Evolutionary conservation across 2,797 vertebrate species (phyloP).

Genomic region (Neosilurus mollespiculum): DNA sequence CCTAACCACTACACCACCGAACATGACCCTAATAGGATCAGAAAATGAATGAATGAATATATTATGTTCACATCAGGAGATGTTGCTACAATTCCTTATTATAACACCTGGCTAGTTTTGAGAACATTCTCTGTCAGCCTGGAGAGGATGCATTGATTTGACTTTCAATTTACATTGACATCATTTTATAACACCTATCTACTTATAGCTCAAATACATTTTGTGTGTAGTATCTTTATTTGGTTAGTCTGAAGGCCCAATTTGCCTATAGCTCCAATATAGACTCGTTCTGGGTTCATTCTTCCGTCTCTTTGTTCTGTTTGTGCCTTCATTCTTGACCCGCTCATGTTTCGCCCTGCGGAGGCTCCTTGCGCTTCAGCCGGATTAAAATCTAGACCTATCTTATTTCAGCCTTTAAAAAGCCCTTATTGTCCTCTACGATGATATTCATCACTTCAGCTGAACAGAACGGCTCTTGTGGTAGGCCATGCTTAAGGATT

Average conservation of each 20-base stretch:
- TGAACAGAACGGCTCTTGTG: conserved; percentile 73
- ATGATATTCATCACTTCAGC: conserved; percentile 69
- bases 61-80: too few relatives aligned
- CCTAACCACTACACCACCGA: too few relatives aligned
- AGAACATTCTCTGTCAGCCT: too few relatives aligned
- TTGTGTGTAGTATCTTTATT: not conserved
- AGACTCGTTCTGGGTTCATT: not conserved
- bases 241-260: not conserved
- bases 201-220: not conserved
- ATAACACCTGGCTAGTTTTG: too few relatives aligned
- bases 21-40: too few relatives aligned
- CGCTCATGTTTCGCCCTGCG: conserved; percentile 68
- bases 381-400: conserved; percentile 62
- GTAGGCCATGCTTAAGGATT: conserved; percentile 55
- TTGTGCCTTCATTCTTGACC: conserved; percentile 35
- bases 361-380: conserved; percentile 56
- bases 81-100: too few relatives aligned
- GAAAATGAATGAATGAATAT: too few relatives aligned
- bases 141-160: too few relatives aligned
- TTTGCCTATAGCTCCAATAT: conserved; percentile 6
- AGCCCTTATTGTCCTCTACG: conserved; percentile 72
- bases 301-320: conserved; percentile 32
- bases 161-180: too few relatives aligned
- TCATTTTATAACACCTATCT: not conserved
- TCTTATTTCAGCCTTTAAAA: conserved; percentile 73